Evolutionary conservation across 1,140 invertebrate species (phyloP), one percentile per base, ranked within the genome.

Genomic region (Conus ventricosus): DNA sequence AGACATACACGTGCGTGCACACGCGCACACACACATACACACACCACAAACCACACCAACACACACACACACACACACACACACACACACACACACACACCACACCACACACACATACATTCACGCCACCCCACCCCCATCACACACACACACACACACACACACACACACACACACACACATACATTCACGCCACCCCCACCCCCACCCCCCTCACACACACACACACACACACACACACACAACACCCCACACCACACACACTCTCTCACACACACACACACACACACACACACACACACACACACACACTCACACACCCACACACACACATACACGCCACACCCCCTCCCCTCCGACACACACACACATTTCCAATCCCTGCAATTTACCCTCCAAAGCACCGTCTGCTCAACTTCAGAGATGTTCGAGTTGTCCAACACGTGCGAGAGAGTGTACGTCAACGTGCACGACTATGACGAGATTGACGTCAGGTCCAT

Each of bases 181-280:
- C 39, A 39, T 3, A 39, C 39, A 39, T 3, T 1, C 39, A 39
- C 39, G 3, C 39, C 3, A 39, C n/a, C n/a, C n/a, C n/a, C 39
- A n/a, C n/a, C n/a, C n/a, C n/a, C n/a, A n/a, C 39, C 39, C 39
- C 39, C n/a, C n/a, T n/a, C n/a, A 23, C 11, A 75, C 11, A 75
- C 11, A 75, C 20, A 75, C 11, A 15, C 13, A 75, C 11, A 15
- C 67, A 75, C 13, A 75, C 0, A 75, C 20, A 20, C 20, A 75
- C 67, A 75, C 20, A 75, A 0, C n/a, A n/a, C n/a, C n/a, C n/a
- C n/a, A 20, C 13, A 75, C 20, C 20, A 75, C 67, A 75, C 67
- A 75, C 67, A 75, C 67, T n/a, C n/a, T n/a, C n/a, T n/a, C n/a
- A 75, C 67, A 75, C 67, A 75, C 67, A 75, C 67, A 75, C 67